Base-by-base conservation (phyloP, 2,797 vertebrate species). In the Sebastes minor region DNA sequence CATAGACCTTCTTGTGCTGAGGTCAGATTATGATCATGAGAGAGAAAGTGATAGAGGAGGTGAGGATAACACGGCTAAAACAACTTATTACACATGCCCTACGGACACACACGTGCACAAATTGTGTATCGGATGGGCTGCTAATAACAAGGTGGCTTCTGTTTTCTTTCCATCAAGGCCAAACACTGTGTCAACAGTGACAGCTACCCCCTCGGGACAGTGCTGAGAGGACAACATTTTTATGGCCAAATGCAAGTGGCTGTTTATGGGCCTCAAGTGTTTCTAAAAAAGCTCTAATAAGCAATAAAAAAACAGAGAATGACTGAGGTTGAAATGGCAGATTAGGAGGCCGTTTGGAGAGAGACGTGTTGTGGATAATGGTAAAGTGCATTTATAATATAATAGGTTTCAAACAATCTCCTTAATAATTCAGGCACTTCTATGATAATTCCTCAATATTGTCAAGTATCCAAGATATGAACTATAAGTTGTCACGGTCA, bases 181-280 rank as follows among this genome's bases (percentile, higher is more conserved):
- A n/a, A 75, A 80, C 46, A 59, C 23, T 81, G 10, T 20, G 78
- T 89, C 63, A 77, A 57, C 57, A 8, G 52, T 65, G 80, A 77
- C 70, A 72, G 70, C 38, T 53, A 8, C 65, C 64, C 46, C 60
- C 59, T 22, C 5, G 13, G 30, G 27, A 35, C 33, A 30, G n/a
- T 18, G 65, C 61, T 69, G 53, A 62, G 60, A 71, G 38, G 61
- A 55, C 80, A 75, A 33, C 33, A 30, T 57, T 77, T 89, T 87
- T 82, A 84, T 59, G 59, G 65, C 20, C 11, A 0, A 74, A 74
- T 59, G 30, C 46, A 74, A 83, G 83, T 66, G 67, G 71, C 66
- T 82, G 59, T 85, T 88, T 52, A 82, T n/a, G 46, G 57, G 25
- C 42, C 70, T 80, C 14, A 10, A 83, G 78, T 81, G 81, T 74